Evolutionary conservation across 2,113 vertebrate genomes (phyloP).

Genomic region (Hemicordylus capensis): DNA sequence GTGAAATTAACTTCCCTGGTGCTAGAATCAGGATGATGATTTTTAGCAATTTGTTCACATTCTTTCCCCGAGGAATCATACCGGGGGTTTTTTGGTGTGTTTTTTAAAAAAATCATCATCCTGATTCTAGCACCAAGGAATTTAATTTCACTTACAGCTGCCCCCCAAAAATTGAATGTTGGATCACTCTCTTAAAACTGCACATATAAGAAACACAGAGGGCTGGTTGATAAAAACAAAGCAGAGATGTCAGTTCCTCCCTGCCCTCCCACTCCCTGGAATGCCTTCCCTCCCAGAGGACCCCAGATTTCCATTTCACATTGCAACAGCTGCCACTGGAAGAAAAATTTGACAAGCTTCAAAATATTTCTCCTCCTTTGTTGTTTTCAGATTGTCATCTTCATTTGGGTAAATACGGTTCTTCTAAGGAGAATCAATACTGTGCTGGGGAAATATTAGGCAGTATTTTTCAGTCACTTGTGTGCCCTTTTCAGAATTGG

Average conservation of each 20-base stretch:
- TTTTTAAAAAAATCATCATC: not conserved
- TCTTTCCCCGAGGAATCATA: not conserved
- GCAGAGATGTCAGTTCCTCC: not conserved
- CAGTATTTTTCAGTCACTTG: constrained; percentile 50
- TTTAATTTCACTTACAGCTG: not conserved
- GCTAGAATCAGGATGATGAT: not conserved
- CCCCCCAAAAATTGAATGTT: not conserved
- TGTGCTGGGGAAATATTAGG: constrained; percentile 43
- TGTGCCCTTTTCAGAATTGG: constrained; percentile 45
- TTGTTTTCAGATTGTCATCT: not conserved
- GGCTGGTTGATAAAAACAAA: not conserved
- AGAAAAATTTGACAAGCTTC: not conserved
- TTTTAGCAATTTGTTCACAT: not conserved
- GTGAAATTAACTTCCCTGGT: not conserved
- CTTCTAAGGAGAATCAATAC: constrained; percentile 2
- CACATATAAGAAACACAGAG: not conserved
- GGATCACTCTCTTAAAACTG: not conserved
- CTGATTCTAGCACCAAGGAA: not conserved
- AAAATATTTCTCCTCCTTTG: constrained; percentile 2
- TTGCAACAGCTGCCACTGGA: constrained; percentile 15
- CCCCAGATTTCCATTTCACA: not conserved
- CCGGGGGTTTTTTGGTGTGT: too few species aligned
- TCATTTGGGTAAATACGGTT: not conserved
- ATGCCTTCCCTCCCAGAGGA: not conserved
- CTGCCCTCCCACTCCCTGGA: not conserved